These are phyloP conservation scores for Athalia cordata DNA, from an alignment of 2,888 invertebrate species.

Conservation along the genomic window DNA sequence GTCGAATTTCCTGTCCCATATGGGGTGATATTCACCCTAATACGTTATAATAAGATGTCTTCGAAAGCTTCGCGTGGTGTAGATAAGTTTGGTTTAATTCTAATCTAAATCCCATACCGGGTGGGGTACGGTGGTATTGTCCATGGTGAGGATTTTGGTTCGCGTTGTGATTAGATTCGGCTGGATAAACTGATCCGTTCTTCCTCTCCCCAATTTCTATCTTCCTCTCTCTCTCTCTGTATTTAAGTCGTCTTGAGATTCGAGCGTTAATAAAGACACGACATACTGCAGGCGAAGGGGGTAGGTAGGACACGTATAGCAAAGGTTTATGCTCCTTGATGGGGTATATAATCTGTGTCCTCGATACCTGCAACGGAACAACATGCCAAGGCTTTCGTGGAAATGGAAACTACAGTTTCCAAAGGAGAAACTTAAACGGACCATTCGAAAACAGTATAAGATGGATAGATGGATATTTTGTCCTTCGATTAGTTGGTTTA, in stretches of 20 bases:
- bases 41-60: too few species aligned
- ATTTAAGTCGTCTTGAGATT: neutral
- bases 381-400: neutral
- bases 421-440: conserved; percentile 1
- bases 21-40: too few species aligned
- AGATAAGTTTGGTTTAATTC: conserved; percentile 19
- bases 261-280: conserved; percentile 18
- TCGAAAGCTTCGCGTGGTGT: neutral
- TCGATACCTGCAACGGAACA: too few species aligned
- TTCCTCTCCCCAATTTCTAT: too few species aligned
- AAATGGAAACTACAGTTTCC: conserved; percentile 25
- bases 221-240: neutral
- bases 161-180: conserved; percentile 26
- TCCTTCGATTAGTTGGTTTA: conserved; percentile 27
- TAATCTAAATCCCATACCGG: conserved; percentile 10
- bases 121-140: neutral
- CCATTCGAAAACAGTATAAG: neutral
- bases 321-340: conserved; percentile 15
- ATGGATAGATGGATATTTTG: conserved; percentile 8
- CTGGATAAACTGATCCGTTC: conserved; percentile 13
- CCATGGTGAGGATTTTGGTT: neutral
- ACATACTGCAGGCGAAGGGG: neutral
- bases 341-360: too few species aligned
- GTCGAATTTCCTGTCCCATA: too few species aligned
- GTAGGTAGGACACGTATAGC: neutral